phyloP scores from a whole-genome alignment of 2,888 invertebrate species.

The Nymphalis urticae region DNA sequence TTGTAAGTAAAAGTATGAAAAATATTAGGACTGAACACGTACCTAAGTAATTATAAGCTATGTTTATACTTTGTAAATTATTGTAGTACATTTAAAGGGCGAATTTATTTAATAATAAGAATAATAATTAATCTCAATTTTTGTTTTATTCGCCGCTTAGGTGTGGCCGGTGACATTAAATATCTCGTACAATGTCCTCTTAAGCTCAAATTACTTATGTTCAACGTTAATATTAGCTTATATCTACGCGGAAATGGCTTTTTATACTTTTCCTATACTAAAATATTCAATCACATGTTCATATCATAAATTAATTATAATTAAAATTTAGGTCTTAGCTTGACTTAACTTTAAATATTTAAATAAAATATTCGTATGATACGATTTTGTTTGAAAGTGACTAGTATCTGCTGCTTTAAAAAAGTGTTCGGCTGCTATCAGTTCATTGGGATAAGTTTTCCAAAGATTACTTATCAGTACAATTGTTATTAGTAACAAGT shows the following conservation, averaged over 20 bases:
- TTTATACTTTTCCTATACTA: no score
- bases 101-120: conserved; percentile 3
- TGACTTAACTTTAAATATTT: background rate
- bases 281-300: no score
- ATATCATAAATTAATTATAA: no score
- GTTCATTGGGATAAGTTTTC: conserved; percentile 1
- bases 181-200: no score
- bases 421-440: background rate
- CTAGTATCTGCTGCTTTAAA: no score
- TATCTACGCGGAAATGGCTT: no score
- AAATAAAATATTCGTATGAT: background rate
- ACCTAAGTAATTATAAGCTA: conserved; percentile 6
- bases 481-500: background rate
- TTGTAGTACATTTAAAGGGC: background rate
- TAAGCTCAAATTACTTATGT: no score
- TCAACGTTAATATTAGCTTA: no score
- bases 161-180: background rate
- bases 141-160: background rate
- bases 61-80: background rate
- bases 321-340: no score
- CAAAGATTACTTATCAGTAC: conserved; percentile 9
- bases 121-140: background rate
- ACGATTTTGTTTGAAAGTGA: background rate
- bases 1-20: background rate
- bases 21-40: conserved; percentile 10